Base-by-base conservation (phyloP, 2,113 vertebrate genomes). In the Platichthys flesus region DNA sequence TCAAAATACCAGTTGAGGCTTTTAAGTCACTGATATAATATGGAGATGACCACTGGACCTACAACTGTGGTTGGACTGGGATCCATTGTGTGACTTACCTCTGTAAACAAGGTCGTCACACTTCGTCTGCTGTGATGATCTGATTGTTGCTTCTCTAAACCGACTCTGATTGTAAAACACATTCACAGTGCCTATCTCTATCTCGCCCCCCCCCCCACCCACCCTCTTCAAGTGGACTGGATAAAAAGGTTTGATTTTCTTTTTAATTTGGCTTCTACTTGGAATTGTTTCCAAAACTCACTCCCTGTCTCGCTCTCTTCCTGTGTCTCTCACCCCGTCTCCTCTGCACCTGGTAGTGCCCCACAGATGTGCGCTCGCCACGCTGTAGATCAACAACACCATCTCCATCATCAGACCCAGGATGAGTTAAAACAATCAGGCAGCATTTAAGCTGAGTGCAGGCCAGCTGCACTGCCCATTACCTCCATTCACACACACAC, bases 371-470 rank as follows among this genome's bases (percentile, higher is more conserved):
- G 88, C 89, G 90, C 76, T 75, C 60, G 73, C 79, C 52, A 84
- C 9, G 49, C 57, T 3, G 60, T 58, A 23, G 15, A 76, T 82
- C 95, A 94, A 94, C 94, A 96, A 90, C 93, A 92, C 40, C 62
- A 20, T 85, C 78, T 76, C 81, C 84, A 86, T 88, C 95, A 95
- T 95, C 95, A 94, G 96, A 95, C 95, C 93, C 93, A 95, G 95
- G 92, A 92, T 93, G 94, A 88, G 92, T 94, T 94, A 87, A 96
- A 97, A 97, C 96, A 96, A 97, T 97, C 96, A 97, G 90, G 90
- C 91, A 92, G 92, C 91, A 94, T 96, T 96, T 95, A 92, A 92
- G 91, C 75, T 60, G 88, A 84, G 94, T 74, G 82, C 94, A 79
- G 94, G 94, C 95, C 96, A 97, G 95, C 96, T 97, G 97, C 94